Conservation (phyloP, 2,113 vertebrate species). For the Terrapene triunguis region DNA sequence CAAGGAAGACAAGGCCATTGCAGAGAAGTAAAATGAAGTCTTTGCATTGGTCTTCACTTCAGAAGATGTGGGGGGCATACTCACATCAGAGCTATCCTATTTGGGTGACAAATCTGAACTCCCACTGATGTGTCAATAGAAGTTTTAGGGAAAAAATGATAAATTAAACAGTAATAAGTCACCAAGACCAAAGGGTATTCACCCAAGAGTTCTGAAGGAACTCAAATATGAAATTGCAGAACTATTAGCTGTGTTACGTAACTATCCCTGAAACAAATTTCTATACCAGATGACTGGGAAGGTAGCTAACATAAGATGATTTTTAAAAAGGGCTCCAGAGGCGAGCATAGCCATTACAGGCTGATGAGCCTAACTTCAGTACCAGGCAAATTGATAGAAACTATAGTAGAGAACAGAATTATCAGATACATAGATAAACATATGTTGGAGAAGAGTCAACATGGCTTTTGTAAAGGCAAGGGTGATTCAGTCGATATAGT, state of each 20-base stretch:
- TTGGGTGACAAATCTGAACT: too few relatives aligned
- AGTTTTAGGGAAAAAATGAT: background rate
- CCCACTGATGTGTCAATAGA: background rate
- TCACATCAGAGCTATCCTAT: too few relatives aligned
- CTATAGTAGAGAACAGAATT: background rate
- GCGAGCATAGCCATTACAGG: background rate
- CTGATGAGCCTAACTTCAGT: background rate
- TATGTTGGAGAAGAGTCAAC: background rate
- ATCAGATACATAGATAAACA: background rate
- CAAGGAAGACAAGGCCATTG: too few relatives aligned
- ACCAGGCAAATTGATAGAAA: background rate
- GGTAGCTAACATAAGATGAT: too few relatives aligned
- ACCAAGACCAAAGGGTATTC: background rate
- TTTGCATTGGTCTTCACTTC: too few relatives aligned
- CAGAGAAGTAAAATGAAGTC: too few relatives aligned
- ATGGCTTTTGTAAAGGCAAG: background rate
- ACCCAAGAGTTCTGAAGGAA: background rate
- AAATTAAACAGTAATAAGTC: background rate
- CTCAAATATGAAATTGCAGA: background rate
- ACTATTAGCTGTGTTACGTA: background rate
- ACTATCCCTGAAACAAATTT: background rate
- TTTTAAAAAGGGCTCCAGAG: background rate
- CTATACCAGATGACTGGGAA: too few relatives aligned
- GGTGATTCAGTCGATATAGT: background rate
- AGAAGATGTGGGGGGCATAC: too few relatives aligned